phyloP scores from a whole-genome alignment of 1,140 invertebrate species.

The Zophobas atratus region DNA sequence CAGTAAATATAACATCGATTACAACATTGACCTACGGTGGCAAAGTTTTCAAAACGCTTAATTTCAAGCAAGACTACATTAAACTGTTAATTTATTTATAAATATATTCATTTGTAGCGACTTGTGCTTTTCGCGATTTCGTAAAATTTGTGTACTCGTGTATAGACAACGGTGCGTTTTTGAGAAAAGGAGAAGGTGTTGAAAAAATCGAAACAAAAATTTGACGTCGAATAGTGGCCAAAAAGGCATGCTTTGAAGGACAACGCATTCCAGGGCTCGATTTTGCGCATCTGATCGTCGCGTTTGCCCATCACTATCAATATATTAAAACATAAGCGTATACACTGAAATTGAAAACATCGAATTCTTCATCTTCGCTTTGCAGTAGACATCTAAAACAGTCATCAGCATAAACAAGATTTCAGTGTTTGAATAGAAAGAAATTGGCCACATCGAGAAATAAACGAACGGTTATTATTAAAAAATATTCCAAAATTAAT shows the following conservation, averaged over 20 bases:
- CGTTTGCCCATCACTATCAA: slow-evolving; percentile 61
- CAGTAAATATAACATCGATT: no score
- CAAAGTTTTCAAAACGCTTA: no score
- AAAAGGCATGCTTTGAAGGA: slow-evolving; percentile 55
- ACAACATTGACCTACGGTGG: no score
- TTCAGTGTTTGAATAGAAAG: slow-evolving; percentile 36
- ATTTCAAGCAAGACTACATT: no score
- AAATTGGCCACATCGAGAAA: background rate
- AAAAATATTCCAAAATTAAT: background rate
- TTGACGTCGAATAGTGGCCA: slow-evolving; percentile 48
- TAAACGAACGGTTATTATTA: background rate
- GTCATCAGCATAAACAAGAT: slow-evolving; percentile 50
- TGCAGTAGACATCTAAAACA: slow-evolving; percentile 59
- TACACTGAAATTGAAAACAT: slow-evolving; percentile 50
- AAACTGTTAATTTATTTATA: background rate
- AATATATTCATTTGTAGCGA: background rate
- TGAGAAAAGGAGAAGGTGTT: slow-evolving; percentile 5
- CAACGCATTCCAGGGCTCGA: slow-evolving; percentile 56
- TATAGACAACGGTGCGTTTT: background rate
- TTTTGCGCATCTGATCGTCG: slow-evolving; percentile 57
- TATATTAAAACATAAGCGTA: slow-evolving; percentile 32
- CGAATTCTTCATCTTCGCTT: slow-evolving; percentile 56
- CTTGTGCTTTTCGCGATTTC: no score
- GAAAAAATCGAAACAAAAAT: background rate
- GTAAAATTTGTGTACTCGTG: background rate